Evolutionary conservation across 2,888 invertebrate genomes (phyloP), one percentile per base, ranked within the genome.

Genomic region (Papilio protenor): DNA sequence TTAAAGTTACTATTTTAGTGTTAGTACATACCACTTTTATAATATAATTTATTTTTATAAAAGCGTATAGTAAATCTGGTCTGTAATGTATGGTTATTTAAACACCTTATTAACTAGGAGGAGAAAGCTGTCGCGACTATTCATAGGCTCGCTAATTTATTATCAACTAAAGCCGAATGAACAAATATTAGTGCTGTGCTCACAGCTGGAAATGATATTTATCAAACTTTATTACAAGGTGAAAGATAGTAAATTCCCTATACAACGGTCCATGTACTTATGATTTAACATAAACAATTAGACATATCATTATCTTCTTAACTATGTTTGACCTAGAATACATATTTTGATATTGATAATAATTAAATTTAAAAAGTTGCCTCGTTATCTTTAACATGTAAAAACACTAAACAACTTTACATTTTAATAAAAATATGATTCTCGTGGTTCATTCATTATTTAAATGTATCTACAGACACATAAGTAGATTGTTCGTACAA

Each of bases 271-370:
- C 64, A 61, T 78, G 72, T 75, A 72, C 64, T 69, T 77, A 78
- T 70, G 77, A 33, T 40, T 77, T 77, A 75, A 75, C 71, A 57
- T 66, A 78, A 78, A 75, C 66, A 78, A 72, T 78, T 75, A 75
- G 61, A 78, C 72, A 75, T 73, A 75, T 77, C 64, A 77, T 70
- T 70, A 76, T 75, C 10, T 66, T 77, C 75, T 78, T 75, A 78
- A 47, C 75, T 78, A 75, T 75, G 64, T 55, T 75, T 70, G 71
- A 73, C 71, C 79, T 83, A 83, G 79, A 79, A 81, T 83, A 83
- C 83, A 81, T 82, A 80, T 83, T 80, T 81, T 80, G 80, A 79
- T 79, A 78, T 80, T 79, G 81, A 79, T 81, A 76, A 81, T 78
- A 76, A 82, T 79, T 75, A 79, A 81, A 82, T 66, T 75, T 80